These are phyloP conservation scores for Paratilapia polleni DNA, from an alignment of 2,113 vertebrate genomes.

Conservation along the genomic window DNA sequence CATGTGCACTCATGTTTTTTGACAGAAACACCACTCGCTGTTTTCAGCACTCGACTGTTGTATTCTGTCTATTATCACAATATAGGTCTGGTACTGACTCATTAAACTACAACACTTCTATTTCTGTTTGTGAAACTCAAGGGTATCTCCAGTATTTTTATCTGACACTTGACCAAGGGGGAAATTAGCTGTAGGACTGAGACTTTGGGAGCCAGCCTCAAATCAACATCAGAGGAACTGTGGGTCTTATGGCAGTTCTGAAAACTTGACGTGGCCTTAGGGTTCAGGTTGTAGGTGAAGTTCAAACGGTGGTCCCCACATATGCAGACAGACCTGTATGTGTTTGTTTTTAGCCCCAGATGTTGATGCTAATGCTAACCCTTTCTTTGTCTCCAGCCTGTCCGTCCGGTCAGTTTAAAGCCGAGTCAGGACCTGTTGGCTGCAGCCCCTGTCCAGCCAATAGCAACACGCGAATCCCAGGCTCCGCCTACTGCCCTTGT, in stretches of 20 bases:
- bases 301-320: too few relatives aligned
- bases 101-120: neutral
- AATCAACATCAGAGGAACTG: neutral
- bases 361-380: neutral
- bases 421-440: slow-evolving; percentile 70
- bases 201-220: neutral
- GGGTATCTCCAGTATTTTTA: neutral
- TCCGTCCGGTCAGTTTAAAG: slow-evolving; percentile 77
- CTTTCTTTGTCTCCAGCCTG: slow-evolving; percentile 73
- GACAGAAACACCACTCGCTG: fast-evolving
- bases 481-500: slow-evolving; percentile 80
- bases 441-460: slow-evolving; percentile 79
- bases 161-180: too few relatives aligned
- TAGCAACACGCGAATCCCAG: slow-evolving; percentile 72
- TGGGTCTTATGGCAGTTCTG: fast-evolving
- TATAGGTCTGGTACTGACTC: neutral
- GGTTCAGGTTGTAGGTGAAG: neutral
- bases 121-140: neutral
- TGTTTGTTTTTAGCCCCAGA: neutral
- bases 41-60: neutral
- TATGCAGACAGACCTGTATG: fast-evolving
- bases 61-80: neutral
- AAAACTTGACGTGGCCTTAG: neutral
- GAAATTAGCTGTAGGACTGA: neutral
- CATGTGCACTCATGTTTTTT: neutral